Conservation (phyloP, 2,797 vertebrate species). For the Clarias laeviceps region DNA sequence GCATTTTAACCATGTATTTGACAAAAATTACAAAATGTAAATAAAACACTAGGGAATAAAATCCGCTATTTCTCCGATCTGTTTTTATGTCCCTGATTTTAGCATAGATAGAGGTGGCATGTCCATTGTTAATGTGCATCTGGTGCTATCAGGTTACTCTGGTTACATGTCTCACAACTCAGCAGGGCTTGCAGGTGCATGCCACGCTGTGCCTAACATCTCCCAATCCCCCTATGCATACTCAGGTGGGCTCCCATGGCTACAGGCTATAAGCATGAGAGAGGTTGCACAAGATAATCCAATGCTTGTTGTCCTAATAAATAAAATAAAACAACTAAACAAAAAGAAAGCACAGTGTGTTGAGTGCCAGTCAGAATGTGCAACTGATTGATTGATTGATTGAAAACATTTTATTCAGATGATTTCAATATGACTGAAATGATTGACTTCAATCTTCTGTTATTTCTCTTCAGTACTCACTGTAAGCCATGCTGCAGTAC, state of each 20-base stretch:
- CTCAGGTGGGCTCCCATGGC: constrained; percentile 12
- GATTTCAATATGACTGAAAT: neutral
- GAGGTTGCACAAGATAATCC: constrained; percentile 9
- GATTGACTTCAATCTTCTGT: constrained; percentile 56
- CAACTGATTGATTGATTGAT: constrained; percentile 12
- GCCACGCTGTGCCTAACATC: constrained; percentile 44
- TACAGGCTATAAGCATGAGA: neutral
- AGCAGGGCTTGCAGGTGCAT: constrained; percentile 52
- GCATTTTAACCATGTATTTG: neutral
- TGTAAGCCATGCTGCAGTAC: constrained; percentile 86
- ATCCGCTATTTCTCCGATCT: neutral
- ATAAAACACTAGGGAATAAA: neutral
- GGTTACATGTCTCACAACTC: constrained; percentile 34
- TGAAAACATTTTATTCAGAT: neutral
- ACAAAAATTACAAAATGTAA: constrained; percentile 28
- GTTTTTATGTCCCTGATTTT: neutral
- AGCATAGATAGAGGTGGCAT: neutral
- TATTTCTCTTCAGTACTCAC: constrained; percentile 81
- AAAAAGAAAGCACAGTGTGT: constrained; percentile 33
- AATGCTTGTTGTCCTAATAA: constrained; percentile 27
- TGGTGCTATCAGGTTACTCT: neutral
- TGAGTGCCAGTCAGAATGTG: constrained; percentile 24
- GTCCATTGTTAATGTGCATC: neutral
- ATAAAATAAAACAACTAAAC: constrained; percentile 40
- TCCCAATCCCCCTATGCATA: constrained; percentile 13